Conservation (phyloP, 2,888 invertebrate genomes). For the Apotomis betuletana region DNA sequence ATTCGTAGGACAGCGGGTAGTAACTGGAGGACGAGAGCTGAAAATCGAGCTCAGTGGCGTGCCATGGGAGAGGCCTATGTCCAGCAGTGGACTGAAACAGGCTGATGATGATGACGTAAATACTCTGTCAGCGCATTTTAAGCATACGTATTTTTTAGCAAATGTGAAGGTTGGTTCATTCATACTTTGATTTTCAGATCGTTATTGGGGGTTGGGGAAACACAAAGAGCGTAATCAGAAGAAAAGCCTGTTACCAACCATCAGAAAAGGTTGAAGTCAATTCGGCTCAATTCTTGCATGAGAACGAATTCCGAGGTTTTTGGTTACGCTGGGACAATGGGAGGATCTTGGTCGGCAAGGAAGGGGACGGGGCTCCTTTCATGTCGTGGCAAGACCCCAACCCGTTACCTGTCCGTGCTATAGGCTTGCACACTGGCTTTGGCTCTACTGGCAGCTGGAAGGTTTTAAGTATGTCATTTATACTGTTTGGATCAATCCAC, state of each 20-base stretch:
- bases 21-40: too few species aligned
- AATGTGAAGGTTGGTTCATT: too few species aligned
- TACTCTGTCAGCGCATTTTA: too few species aligned
- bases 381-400: constrained; percentile 16
- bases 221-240: constrained; percentile 22
- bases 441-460: constrained; percentile 14
- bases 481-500: neutral
- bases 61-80: too few species aligned
- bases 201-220: constrained; percentile 24
- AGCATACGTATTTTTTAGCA: too few species aligned
- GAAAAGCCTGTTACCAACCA: constrained; percentile 1
- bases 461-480: neutral
- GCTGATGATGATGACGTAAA: too few species aligned
- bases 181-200: neutral
- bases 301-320: neutral
- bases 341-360: constrained; percentile 10
- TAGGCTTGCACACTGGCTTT: constrained; percentile 17
- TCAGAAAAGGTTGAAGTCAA: constrained; percentile 1
- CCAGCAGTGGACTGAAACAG: too few species aligned
- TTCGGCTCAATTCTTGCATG: neutral
- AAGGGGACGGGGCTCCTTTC: neutral
- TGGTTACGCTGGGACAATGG: constrained; percentile 21
- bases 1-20: too few species aligned
- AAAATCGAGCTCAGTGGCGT: too few species aligned
- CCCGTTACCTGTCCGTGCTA: neutral